Conservation (phyloP, 2,113 vertebrate species). For the Phalacrocorax carbo region DNA sequence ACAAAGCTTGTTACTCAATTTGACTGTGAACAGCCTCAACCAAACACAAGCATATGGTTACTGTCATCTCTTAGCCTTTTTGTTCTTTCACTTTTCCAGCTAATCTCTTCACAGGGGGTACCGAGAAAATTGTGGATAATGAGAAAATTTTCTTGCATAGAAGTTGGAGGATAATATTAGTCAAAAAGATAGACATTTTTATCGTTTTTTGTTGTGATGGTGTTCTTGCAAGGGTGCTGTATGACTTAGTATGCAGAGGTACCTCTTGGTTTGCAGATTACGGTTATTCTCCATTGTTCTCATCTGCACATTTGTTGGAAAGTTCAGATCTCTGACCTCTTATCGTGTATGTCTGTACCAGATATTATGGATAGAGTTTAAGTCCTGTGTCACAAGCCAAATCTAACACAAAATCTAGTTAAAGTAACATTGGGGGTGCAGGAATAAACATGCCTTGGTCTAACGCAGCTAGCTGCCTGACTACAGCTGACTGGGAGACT, state of each 20-base stretch:
- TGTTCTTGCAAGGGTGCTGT: not conserved
- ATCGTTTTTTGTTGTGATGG: not conserved
- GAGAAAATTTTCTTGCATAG: not conserved
- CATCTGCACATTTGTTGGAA: not conserved
- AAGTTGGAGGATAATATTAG: not conserved
- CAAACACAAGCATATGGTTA: not conserved
- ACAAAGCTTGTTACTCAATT: not conserved
- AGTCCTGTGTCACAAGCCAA: not conserved
- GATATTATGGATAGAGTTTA: not conserved
- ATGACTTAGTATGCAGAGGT: not conserved
- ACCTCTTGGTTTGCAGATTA: not conserved
- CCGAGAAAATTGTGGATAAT: not conserved
- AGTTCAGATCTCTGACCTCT: not conserved
- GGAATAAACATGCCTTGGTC: not conserved
- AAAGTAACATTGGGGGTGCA: accelerated
- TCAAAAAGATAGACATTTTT: not conserved
- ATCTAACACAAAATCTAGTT: not conserved
- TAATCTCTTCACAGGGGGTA: not conserved
- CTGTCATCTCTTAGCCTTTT: not conserved
- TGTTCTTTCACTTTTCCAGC: not conserved
- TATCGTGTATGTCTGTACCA: not conserved
- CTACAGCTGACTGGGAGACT: not conserved
- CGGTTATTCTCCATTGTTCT: not conserved
- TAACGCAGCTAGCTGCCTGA: not conserved
- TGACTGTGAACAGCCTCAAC: not conserved